Conservation (phyloP, 2,113 vertebrate species). For the Cavia aperea region DNA sequence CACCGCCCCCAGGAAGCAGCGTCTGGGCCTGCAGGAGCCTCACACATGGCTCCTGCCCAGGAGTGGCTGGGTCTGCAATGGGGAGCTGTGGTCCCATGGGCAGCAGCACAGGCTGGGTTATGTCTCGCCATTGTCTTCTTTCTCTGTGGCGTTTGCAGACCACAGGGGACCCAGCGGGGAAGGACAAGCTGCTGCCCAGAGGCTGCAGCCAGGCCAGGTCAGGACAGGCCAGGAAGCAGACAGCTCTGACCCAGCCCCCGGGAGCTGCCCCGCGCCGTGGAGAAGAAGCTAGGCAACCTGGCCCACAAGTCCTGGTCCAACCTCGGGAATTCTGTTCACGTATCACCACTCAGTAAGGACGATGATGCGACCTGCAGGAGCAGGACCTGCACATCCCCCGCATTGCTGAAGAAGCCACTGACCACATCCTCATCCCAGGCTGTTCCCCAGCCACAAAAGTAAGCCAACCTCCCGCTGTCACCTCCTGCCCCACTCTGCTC, state of each 20-base stretch:
- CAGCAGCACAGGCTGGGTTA: neutral
- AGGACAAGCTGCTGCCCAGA: slow-evolving; percentile 4
- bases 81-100: neutral
- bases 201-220: neutral
- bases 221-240: neutral
- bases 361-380: neutral
- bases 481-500: neutral
- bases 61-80: neutral
- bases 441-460: neutral
- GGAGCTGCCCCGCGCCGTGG: neutral
- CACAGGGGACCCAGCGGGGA: neutral
- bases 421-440: neutral
- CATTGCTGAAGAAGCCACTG: neutral
- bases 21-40: neutral
- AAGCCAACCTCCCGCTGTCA: neutral
- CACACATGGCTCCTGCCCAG: neutral
- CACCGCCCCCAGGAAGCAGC: neutral
- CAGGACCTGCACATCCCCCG: neutral
- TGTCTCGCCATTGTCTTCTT: neutral
- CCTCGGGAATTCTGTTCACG: slow-evolving; percentile 57
- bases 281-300: slow-evolving; percentile 50
- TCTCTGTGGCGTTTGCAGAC: neutral
- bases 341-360: slow-evolving; percentile 44
- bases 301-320: slow-evolving; percentile 60
- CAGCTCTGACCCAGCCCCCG: neutral